Evolutionary conservation across 2,113 vertebrate genomes (phyloP), one percentile per base, ranked within the genome.

Genomic region (Nesogale talazaci): DNA sequence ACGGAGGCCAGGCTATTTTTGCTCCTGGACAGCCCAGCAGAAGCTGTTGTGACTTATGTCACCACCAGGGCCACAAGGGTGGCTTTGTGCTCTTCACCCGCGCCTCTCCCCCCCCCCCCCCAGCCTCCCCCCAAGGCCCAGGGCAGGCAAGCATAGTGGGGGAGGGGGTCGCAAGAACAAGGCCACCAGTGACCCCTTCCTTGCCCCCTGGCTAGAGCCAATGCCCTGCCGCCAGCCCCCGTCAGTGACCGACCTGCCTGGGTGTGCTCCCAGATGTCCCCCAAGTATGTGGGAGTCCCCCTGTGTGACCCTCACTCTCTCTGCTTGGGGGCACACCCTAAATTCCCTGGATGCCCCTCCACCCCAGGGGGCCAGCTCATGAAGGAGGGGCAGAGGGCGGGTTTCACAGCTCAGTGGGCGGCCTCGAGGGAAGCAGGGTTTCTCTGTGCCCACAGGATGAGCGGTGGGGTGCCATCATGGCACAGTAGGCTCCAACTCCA

Each of bases 21-120:
- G 91, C 76, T 65, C 56, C 86, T 90, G 91, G 59, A 91, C 72
- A 20, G 12, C 65, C 79, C 81, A 11, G 1, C 87, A 20, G 69
- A 77, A 40, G 79, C 79, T 29, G 2, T 84, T 57, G 9, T 14
- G 80, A 91, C 91, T 74, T 67, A 56, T 90, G 92, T 80, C 67
- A 8, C 31, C 88, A 1, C 11, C 72, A 29, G 59, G 57, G 0
- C 77, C 83, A 94, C 93, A 89, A 93, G 92, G 88, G 38, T 38
- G 0, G 84, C 93, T 93, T 52, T 96, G 95, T 92, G 69, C 17
- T 89, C 80, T 31, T 25, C 4, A 27, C 31, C 19, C 91, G 0
- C 4, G 10, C 15, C 40, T 46, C 36, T 40, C 22, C 27, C 36
- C 90, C 31, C 76, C 57, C 36, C 56, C 22, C 27, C 36, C 90